Base-by-base conservation (phyloP, 2,113 vertebrate species). In the Aplodontia rufa region DNA sequence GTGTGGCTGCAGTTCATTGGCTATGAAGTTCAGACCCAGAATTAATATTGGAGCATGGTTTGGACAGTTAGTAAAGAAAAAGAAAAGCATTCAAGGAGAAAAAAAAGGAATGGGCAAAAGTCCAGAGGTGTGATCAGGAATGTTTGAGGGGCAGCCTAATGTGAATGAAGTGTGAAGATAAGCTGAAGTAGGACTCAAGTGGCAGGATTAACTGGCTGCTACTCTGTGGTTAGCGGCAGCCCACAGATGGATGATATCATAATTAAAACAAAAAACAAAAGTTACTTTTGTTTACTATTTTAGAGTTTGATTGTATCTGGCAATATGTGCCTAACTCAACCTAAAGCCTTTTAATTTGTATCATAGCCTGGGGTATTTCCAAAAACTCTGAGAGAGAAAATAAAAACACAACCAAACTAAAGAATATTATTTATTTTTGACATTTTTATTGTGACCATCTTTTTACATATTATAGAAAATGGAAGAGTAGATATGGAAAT, bases 101-200 rank as follows among this genome's bases (percentile, higher is more conserved):
- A 60, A 0, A 0, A 60, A 55, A 0, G 30, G 40, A 12, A 30
- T 45, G 55, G 45, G 13, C 5, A 1, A n/a, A 88, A 68, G 14
- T 49, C 4, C 19, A 81, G 55, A 42, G 22, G 14, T 32, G 9
- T 58, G 40, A 68, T 1, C 66, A 19, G 26, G 17, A n/a, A 20
- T 2, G 13, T 64, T 78, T 32, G 76, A 9, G 32, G 51, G 26
- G 32, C 1, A 28, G 17, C 28, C 30, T 35, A 4, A 45, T 0
- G 26, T 49, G 12, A 20, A 19, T 42, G n/a, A 62, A 6, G 1
- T 17, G 35, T 49, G 28, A 69, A 30, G 4, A 88, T 12, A 42
- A 14, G 14, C 2, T 55, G 22, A 55, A 76, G 17, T 17, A 49
- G 17, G 55, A 80, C 6, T 40, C 5, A 7, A 3, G 17, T 64